Evolutionary conservation across 2,888 invertebrate species (phyloP).

Genomic region (Pseudococcus longispinus): DNA sequence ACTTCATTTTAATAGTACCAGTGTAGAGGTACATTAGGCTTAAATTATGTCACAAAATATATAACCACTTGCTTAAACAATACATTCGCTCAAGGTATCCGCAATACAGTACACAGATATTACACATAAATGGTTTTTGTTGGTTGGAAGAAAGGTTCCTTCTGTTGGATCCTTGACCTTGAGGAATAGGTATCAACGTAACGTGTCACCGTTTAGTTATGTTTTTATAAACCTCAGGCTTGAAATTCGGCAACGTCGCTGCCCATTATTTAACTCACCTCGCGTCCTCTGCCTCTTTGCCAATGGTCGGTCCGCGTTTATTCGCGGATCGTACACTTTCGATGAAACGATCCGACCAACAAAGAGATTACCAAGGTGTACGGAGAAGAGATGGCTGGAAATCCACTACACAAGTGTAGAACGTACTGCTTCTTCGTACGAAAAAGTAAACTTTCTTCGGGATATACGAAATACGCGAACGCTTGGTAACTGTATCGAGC

Average conservation of each 20-base stretch:
- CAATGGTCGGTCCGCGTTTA: not conserved
- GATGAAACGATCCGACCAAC: not conserved
- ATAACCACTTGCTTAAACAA: not conserved
- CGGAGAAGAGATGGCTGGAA: not conserved
- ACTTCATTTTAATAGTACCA: not conserved
- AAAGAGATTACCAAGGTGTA: not conserved
- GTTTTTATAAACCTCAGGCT: slow-evolving; percentile 4
- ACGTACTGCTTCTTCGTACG: not conserved
- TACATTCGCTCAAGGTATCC: not conserved
- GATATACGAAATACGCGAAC: not conserved
- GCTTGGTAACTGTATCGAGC: slow-evolving; percentile 1
- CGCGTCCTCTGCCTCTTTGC: too few species aligned
- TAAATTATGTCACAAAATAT: not conserved
- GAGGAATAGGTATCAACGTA: slow-evolving; percentile 8
- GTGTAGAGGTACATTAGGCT: not conserved
- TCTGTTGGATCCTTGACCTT: slow-evolving; percentile 29
- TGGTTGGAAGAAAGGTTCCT: not conserved
- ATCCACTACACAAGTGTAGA: not conserved
- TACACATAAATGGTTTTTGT: not conserved
- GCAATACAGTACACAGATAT: not conserved
- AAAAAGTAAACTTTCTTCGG: slow-evolving; percentile 24
- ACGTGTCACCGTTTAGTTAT: slow-evolving; percentile 15
- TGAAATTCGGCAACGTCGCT: slow-evolving; percentile 34
- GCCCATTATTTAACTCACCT: not conserved
- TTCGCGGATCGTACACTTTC: not conserved